These are phyloP conservation scores for Hyles vespertilio DNA, from an alignment of 1,140 invertebrate species.

Conservation along the genomic window DNA sequence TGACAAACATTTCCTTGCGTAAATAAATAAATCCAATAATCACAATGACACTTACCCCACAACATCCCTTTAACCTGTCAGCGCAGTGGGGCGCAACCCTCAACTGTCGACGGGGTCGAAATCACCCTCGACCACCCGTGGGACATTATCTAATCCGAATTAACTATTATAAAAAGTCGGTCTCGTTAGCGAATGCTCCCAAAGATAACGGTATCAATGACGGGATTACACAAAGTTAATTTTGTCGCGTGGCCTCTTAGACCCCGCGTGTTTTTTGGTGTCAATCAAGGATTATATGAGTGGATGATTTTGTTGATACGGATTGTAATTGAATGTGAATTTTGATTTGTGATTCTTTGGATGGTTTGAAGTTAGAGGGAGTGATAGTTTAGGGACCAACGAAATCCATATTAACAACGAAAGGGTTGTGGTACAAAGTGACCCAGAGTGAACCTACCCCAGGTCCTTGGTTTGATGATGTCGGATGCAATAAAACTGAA, in stretches of 20 bases:
- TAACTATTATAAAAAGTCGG: conserved; percentile 47
- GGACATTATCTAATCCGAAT: conserved; percentile 57
- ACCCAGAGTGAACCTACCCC: no score
- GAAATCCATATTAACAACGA: no score
- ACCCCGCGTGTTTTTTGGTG: conserved; percentile 24
- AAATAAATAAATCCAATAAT: conserved; percentile 7
- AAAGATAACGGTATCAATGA: conserved; percentile 45
- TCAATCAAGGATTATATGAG: conserved; percentile 32
- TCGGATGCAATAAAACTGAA: no score
- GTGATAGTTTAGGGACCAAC: no score
- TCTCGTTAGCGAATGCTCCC: conserved; percentile 40
- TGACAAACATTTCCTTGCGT: not conserved
- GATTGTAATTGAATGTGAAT: conserved; percentile 2
- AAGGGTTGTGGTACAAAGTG: no score
- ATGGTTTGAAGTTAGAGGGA: no score
- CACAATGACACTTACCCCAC: conserved; percentile 2
- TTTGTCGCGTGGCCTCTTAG: conserved; percentile 56
- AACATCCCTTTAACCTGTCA: conserved; percentile 37
- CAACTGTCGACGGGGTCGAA: conserved; percentile 12
- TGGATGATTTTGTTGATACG: conserved; percentile 24
- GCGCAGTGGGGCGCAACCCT: conserved; percentile 28
- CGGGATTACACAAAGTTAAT: conserved; percentile 67
- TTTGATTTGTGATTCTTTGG: conserved; percentile 4
- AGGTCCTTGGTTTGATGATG: no score
- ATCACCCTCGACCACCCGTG: conserved; percentile 46